Base-by-base conservation (phyloP, 2,888 invertebrate species). In the Brenthis ino region DNA sequence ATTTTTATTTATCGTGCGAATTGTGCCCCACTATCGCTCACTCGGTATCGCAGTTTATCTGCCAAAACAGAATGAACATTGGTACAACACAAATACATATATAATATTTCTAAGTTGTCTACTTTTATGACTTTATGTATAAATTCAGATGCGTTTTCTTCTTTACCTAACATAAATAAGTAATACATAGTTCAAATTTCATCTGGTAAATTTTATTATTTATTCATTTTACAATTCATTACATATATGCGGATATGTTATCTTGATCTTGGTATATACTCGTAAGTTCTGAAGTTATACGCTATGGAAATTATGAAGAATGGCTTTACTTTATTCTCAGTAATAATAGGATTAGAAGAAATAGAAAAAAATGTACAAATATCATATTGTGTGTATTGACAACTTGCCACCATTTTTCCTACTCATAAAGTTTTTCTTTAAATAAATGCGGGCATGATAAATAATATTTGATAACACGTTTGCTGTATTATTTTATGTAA, bases 1-100 rank as follows among this genome's bases (percentile, higher is more conserved):
- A 87, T 92, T 93, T 92, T 93, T 93, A 93, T 93, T 93, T 93
- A 92, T 92, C 90, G 91, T 91, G 89, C 89, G 90, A 92, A 91
- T 87, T 86, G 89, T 83, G 81, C 83, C 87, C 85, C 86, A 83
- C 87, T 91, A 92, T 93, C 89, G 87, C 87, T 89, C 89, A 89
- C 88, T 86, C 80, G 86, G 85, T 85, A 91, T 91, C 91, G 86
- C 89, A 87, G 86, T 89, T 87, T 88, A 89, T 90, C 89, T 87
- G 89, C 87, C 88, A 85, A 90, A 91, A 89, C 85, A 63, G 37
- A 63, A 53, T 37, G 33, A 16, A 51, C 33, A 12, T 53, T 51
- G 20, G n/a, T 63, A 37, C 33, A 33, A 53, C 13, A 63, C 28
- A 37, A 51, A 43, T 43, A 11, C 37, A 20, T 51, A 63, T 63